Conservation (phyloP, 2,888 invertebrate species). For the Sesamia inferens region DNA sequence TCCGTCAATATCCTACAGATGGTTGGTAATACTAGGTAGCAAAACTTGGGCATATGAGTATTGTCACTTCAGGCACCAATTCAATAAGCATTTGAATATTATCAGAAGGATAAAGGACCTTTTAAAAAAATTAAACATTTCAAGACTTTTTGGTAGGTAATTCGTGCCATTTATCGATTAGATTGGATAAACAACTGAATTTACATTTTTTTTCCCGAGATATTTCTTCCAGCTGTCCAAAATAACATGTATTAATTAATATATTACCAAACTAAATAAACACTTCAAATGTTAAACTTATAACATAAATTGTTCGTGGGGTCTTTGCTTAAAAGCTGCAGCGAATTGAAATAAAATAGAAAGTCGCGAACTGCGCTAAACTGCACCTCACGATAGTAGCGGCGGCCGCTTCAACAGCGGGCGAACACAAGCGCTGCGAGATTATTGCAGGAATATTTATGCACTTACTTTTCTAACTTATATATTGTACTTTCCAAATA, state of each 20-base stretch:
- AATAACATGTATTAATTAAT: background rate
- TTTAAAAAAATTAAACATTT: background rate
- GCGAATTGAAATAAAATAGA: slow-evolving; percentile 3
- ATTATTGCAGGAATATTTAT: background rate
- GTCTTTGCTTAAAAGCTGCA: slow-evolving; percentile 7
- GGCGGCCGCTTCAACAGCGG: slow-evolving; percentile 9
- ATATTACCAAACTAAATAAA: background rate
- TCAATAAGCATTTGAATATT: background rate
- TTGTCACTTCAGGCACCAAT: background rate
- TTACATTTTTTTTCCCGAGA: background rate
- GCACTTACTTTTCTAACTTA: no score
- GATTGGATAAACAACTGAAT: background rate
- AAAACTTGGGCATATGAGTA: background rate
- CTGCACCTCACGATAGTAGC: slow-evolving; percentile 1
- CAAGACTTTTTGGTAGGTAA: no score
- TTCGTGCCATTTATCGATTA: background rate
- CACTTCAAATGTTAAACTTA: background rate
- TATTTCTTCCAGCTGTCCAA: background rate
- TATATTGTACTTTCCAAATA: no score
- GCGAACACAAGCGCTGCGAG: background rate
- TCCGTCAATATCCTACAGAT: background rate
- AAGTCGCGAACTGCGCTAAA: slow-evolving; percentile 29
- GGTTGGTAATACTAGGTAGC: background rate
- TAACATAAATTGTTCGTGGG: background rate
- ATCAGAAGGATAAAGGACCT: background rate